Conservation (phyloP, 2,797 vertebrate species). For the Ceryle rudis region DNA sequence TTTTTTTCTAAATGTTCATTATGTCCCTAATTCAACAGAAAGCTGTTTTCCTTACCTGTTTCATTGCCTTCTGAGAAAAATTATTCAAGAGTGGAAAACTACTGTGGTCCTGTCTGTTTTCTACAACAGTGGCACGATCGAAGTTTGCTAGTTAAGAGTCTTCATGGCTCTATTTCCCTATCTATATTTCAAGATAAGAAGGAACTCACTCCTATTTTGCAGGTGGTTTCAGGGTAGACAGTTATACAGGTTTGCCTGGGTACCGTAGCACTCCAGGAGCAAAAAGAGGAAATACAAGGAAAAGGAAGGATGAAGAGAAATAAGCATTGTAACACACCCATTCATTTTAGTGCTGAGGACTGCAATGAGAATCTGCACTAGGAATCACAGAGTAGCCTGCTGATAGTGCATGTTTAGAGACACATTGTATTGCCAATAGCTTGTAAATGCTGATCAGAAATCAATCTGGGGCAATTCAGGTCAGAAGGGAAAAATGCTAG, state of each 20-base stretch:
- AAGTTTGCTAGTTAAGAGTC: background rate
- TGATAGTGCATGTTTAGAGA: background rate
- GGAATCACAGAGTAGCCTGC: background rate
- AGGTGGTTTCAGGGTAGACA: rapidly evolving
- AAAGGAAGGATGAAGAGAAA: background rate
- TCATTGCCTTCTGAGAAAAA: background rate
- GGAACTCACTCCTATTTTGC: background rate
- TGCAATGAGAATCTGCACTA: background rate
- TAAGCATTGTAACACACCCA: rapidly evolving
- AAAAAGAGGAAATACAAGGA: background rate
- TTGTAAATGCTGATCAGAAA: background rate
- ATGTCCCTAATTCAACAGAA: background rate
- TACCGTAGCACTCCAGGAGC: background rate
- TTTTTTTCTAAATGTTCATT: background rate
- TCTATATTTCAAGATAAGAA: background rate
- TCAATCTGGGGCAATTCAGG: background rate
- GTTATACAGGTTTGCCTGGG: background rate
- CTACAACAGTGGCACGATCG: background rate
- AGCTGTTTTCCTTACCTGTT: background rate
- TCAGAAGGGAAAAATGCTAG: background rate
- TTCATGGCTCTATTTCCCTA: background rate
- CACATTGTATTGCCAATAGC: background rate
- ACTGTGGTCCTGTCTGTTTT: background rate
- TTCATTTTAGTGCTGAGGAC: background rate
- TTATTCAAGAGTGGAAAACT: background rate